Evolutionary conservation across 2,888 invertebrate genomes (phyloP).

Genomic region (Gnatocerus cornutus): DNA sequence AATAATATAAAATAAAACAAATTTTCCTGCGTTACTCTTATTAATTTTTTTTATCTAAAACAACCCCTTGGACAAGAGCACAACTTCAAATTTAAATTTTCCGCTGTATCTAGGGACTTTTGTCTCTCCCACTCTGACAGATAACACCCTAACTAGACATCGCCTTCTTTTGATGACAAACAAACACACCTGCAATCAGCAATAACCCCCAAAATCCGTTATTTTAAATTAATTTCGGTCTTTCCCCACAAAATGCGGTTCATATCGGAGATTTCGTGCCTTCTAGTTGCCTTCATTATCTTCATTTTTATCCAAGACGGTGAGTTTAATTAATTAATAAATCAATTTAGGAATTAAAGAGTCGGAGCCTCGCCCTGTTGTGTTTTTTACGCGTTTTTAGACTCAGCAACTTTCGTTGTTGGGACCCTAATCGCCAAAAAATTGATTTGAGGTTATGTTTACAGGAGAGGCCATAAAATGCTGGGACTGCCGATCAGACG

Average conservation of each 20-base stretch:
- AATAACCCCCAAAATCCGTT: background rate
- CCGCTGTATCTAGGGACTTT: no score
- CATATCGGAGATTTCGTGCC: slow-evolving; percentile 42
- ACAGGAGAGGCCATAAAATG: slow-evolving; percentile 85
- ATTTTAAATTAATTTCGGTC: background rate
- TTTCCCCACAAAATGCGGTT: background rate
- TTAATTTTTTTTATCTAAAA: no score
- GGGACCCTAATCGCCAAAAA: no score
- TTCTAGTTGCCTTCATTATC: slow-evolving; percentile 44
- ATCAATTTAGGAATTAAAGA: slow-evolving; percentile 29
- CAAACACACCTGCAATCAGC: background rate
- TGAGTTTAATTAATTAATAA: slow-evolving; percentile 41
- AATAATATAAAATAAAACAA: no score
- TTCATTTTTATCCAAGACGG: slow-evolving; percentile 45
- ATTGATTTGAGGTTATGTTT: slow-evolving; percentile 51
- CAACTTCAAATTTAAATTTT: no score
- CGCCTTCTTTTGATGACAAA: background rate
- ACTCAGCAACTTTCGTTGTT: no score
- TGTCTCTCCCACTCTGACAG: background rate
- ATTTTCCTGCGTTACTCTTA: no score
- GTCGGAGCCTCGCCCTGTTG: slow-evolving; percentile 29
- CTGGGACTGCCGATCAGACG: slow-evolving; percentile 92
- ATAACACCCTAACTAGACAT: background rate
- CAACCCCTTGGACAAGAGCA: no score
- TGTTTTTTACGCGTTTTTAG: no score